These are phyloP conservation scores for Pipistrellus pygmaeus DNA, from an alignment of 2,797 vertebrate genomes.

Conservation along the genomic window DNA sequence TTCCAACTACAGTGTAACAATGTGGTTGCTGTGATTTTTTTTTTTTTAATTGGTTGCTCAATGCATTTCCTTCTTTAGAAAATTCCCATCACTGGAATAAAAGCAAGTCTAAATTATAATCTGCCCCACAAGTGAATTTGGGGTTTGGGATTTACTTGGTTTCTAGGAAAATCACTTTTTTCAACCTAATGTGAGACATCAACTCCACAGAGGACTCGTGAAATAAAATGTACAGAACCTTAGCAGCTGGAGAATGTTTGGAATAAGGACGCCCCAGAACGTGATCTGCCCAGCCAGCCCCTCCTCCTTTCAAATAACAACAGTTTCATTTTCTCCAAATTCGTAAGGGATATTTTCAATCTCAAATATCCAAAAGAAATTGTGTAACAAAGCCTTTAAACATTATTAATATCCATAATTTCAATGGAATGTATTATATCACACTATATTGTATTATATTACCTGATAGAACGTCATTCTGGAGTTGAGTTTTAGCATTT, in stretches of 20 bases:
- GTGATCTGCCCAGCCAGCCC: background rate
- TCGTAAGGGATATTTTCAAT: conserved; percentile 2
- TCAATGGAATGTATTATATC: background rate
- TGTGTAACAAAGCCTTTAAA: conserved; percentile 3
- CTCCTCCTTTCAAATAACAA: background rate
- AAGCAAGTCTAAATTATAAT: background rate
- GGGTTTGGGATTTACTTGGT: conserved; percentile 33
- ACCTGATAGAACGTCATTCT: background rate
- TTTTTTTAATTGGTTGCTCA: background rate
- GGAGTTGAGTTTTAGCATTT: conserved; percentile 29
- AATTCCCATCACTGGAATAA: conserved; percentile 8
- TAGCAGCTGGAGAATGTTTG: background rate
- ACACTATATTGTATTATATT: background rate
- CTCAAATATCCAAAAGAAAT: conserved; percentile 42
- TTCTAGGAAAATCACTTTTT: conserved; percentile 57
- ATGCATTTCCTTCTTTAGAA: background rate
- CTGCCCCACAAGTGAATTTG: background rate
- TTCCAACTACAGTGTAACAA: background rate
- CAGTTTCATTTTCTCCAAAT: conserved; percentile 68
- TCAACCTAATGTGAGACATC: conserved; percentile 41
- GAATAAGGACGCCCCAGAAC: background rate
- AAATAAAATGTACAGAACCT: conserved; percentile 36
- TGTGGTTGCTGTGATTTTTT: conserved; percentile 1
- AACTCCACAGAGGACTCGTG: conserved; percentile 11
- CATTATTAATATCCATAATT: background rate